These are phyloP conservation scores for Micropoecilia bifurca DNA, from an alignment of 2,797 vertebrate genomes.

Conservation along the genomic window DNA sequence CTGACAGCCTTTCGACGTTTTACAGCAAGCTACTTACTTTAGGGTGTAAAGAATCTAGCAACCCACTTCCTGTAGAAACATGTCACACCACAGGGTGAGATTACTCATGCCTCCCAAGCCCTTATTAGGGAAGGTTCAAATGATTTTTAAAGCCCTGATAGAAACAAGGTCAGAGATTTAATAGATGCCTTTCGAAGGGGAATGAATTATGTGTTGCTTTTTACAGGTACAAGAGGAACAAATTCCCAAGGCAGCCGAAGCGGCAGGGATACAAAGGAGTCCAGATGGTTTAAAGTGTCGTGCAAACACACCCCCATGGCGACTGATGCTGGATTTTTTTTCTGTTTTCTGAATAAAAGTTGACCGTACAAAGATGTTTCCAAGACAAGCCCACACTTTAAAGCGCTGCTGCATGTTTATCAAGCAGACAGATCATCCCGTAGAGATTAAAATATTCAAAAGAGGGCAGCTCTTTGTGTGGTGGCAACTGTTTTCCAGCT, in stretches of 20 bases:
- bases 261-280: constrained; percentile 61
- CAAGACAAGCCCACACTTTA: constrained; percentile 12
- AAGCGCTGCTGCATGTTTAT: constrained; percentile 8
- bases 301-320: background rate
- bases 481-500: constrained; percentile 18
- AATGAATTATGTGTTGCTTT: background rate
- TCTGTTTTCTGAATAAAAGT: background rate
- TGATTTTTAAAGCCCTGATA: background rate
- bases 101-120: background rate
- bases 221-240: constrained; percentile 73
- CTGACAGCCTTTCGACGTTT: background rate
- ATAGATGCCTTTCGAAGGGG: background rate
- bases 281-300: constrained; percentile 39
- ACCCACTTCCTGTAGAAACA: background rate
- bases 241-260: constrained; percentile 49
- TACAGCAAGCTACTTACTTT: background rate
- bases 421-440: constrained; percentile 12
- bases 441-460: constrained; percentile 36
- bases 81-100: background rate
- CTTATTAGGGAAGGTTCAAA: background rate
- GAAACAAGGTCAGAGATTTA: background rate
- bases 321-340: background rate
- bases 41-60: background rate
- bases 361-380: constrained; percentile 6
- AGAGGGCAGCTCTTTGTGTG: constrained; percentile 15